Percentiles rank a stretch among this genome's conserved stretches.
These are phyloP conservation scores for Aspidiotus rigidus DNA, from an alignment of 2,888 invertebrate species.

Conservation along the genomic window DNA sequence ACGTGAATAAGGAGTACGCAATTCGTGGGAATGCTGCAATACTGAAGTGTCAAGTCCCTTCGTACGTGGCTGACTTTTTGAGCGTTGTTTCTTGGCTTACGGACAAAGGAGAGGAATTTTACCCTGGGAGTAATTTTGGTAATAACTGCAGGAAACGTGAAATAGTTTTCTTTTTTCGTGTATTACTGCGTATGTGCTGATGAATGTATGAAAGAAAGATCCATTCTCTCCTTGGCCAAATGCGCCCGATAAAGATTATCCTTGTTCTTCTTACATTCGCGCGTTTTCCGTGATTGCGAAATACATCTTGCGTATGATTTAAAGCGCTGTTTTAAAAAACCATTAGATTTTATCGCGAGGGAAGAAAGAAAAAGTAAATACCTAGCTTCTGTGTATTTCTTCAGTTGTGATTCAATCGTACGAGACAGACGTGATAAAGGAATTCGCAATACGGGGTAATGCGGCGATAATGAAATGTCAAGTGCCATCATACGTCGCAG, in stretches of 20 bases:
- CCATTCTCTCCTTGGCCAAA: too few species aligned
- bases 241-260: too few species aligned
- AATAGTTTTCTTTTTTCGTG: background rate
- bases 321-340: too few species aligned
- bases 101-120: conserved; percentile 64
- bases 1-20: conserved; percentile 79
- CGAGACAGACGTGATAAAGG: conserved; percentile 77
- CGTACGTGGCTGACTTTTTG: conserved; percentile 87
- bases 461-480: conserved; percentile 81
- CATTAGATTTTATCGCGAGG: too few species aligned
- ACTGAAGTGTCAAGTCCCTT: conserved; percentile 80
- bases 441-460: conserved; percentile 83
- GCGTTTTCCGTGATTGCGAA: background rate
- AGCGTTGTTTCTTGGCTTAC: conserved; percentile 78
- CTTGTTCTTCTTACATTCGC: background rate
- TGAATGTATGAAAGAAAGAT: too few species aligned
- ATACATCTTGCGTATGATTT: too few species aligned
- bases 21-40: conserved; percentile 82
- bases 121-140: conserved; percentile 46
- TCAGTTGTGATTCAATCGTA: conserved; percentile 71
- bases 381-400: conserved; percentile 21
- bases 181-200: background rate
- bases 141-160: conserved; percentile 11
- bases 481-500: conserved; percentile 85
- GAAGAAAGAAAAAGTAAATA: too few species aligned